A percentile compares a stretch with the other conserved stretches of the same genome.
phyloP scores from a whole-genome alignment of 2,113 vertebrate species.

The Gambusia holbrooki region DNA sequence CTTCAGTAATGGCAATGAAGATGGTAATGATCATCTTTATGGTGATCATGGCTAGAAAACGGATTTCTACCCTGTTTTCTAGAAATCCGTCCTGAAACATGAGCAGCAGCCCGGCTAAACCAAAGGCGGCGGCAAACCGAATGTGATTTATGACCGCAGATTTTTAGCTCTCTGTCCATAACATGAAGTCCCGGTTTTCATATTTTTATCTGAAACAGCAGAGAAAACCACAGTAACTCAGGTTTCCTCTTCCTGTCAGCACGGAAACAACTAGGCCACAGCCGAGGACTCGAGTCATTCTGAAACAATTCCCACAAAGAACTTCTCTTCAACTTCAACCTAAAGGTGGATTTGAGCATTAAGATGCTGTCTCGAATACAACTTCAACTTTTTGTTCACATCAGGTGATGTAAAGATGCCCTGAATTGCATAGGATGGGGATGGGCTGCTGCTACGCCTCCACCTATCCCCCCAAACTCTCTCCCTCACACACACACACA shows the following conservation, averaged over 20 bases:
- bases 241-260: conserved; percentile 52
- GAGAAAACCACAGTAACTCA: conserved; percentile 65
- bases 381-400: background rate
- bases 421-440: conserved; percentile 37
- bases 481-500: background rate
- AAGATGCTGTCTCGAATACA: too few relatives aligned
- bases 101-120: background rate
- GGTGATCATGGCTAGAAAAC: too few relatives aligned
- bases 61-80: too few relatives aligned
- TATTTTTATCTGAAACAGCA: conserved; percentile 69
- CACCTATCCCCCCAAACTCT: background rate
- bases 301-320: background rate
- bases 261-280: background rate
- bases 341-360: too few relatives aligned
- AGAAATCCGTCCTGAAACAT: background rate
- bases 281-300: background rate
- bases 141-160: conserved; percentile 55
- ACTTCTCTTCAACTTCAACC: background rate
- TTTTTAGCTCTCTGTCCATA: conserved; percentile 21
- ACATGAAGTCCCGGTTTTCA: background rate
- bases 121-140: conserved; percentile 1
- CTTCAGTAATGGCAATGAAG: too few relatives aligned
- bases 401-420: conserved; percentile 40
- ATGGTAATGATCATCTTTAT: too few relatives aligned
- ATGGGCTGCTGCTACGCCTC: conserved; percentile 35